phyloP scores from a whole-genome alignment of 2,113 vertebrate species.

The Lepisosteus osseus region DNA sequence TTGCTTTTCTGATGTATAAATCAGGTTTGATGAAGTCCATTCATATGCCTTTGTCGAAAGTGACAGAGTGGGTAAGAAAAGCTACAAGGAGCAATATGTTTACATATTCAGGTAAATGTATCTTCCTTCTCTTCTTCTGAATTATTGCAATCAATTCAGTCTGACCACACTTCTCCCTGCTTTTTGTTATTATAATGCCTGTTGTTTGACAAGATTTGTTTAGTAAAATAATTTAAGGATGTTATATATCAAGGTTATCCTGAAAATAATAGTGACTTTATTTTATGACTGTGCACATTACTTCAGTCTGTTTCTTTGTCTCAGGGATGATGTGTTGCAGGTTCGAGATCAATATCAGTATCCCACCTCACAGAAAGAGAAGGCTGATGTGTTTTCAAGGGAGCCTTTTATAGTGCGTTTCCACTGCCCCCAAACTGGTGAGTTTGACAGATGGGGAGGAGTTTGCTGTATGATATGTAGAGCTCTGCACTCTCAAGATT shows the following conservation, averaged over 20 bases:
- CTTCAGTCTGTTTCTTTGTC: not conserved
- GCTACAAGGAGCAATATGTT: constrained; percentile 79
- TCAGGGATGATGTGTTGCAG: constrained; percentile 59
- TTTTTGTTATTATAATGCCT: no score
- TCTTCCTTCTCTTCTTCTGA: no score
- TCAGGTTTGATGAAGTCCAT: constrained; percentile 61
- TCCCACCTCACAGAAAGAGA: constrained; percentile 39
- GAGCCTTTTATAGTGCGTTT: constrained; percentile 68
- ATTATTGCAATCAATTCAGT: no score
- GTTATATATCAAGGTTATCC: no score
- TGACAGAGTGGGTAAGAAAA: constrained; percentile 66
- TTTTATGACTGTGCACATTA: no score
- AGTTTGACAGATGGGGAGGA: constrained; percentile 12
- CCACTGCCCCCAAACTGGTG: constrained; percentile 65
- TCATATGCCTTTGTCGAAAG: constrained; percentile 64
- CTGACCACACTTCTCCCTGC: no score
- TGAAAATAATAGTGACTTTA: no score
- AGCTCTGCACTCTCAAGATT: no score
- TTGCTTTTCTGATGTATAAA: not conserved
- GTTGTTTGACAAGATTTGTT: no score
- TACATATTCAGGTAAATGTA: constrained; percentile 72
- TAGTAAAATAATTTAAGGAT: not conserved
- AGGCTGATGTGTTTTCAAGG: constrained; percentile 63
- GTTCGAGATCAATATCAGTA: constrained; percentile 60
- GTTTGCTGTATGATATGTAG: no score